Evolutionary conservation across 1,140 invertebrate species (phyloP).

Genomic region (Scaptomyza montana): DNA sequence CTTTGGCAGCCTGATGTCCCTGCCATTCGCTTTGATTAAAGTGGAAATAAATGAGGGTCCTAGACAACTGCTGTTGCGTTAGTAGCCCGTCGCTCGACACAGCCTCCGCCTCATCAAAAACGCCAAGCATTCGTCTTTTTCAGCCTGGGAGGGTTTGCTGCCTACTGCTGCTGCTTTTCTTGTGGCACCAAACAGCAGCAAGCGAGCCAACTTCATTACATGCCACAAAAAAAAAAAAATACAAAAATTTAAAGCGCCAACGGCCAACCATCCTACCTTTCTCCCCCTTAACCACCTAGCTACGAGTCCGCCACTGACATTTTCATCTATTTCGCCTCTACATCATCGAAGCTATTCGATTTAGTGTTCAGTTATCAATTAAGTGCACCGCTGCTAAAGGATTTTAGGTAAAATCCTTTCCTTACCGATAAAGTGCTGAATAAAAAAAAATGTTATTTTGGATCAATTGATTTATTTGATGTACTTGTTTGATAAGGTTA

Average conservation of each 20-base stretch:
- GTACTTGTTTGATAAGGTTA: too few species aligned
- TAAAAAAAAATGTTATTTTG: too few species aligned
- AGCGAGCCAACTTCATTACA: constrained; percentile 67
- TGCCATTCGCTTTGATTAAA: constrained; percentile 79
- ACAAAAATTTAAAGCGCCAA: constrained; percentile 48
- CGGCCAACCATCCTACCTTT: not conserved
- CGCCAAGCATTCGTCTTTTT: constrained; percentile 45
- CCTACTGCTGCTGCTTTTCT: constrained; percentile 4
- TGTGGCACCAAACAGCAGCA: constrained; percentile 18
- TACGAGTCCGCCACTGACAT: not conserved
- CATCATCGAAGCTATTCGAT: not conserved
- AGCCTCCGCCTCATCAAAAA: not conserved
- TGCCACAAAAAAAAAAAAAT: constrained; percentile 57
- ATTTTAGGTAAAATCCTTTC: constrained; percentile 22
- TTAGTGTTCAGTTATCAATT: constrained; percentile 51
- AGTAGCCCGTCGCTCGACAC: not conserved
- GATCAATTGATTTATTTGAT: too few species aligned
- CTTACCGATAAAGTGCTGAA: too few species aligned
- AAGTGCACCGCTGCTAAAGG: constrained; percentile 49
- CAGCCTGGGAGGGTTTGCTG: constrained; percentile 27
- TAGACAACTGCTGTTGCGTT: constrained; percentile 66
- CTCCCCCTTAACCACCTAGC: not conserved
- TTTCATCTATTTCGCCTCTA: not conserved
- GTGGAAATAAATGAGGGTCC: constrained; percentile 81
- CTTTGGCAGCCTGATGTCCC: constrained; percentile 36